Percentiles rank a stretch among this genome's conserved stretches.
phyloP scores from a whole-genome alignment of 2,113 vertebrate genomes.

The Aspidoscelis tigris region DNA sequence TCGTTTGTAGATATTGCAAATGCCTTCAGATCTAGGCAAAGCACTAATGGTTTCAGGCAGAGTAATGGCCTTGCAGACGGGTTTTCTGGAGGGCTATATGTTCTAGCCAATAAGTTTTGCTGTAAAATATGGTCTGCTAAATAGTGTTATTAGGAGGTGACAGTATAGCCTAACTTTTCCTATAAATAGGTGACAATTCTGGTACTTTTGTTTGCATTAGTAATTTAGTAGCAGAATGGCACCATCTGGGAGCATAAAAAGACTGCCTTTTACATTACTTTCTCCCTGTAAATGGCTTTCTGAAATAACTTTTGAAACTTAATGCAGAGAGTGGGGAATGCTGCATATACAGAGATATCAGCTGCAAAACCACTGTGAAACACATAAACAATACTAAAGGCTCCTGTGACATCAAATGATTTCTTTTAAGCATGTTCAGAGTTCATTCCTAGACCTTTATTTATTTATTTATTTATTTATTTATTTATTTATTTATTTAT shows the following conservation, averaged over 20 bases:
- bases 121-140: constrained; percentile 43
- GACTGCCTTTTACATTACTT: constrained; percentile 26
- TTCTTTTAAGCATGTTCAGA: background rate
- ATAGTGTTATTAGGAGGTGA: constrained; percentile 37
- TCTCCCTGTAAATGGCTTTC: constrained; percentile 26
- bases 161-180: constrained; percentile 44
- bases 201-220: constrained; percentile 32
- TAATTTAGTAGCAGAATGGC: constrained; percentile 36
- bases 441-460: background rate
- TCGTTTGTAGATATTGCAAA: constrained; percentile 54
- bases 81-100: constrained; percentile 43
- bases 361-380: background rate
- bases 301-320: constrained; percentile 27
- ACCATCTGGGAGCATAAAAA: constrained; percentile 13
- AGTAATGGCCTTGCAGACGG: constrained; percentile 55
- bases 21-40: constrained; percentile 49
- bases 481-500: too few species aligned
- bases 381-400: background rate
- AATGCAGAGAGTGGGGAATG: background rate
- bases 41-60: constrained; percentile 50
- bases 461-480: too few species aligned
- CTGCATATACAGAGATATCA: background rate
- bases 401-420: background rate
- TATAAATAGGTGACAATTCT: constrained; percentile 45
- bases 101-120: constrained; percentile 41